Percentiles rank a stretch among this genome's conserved stretches.
Conservation (phyloP, 1,140 invertebrate species). For the Leptonema lineaticorne region DNA sequence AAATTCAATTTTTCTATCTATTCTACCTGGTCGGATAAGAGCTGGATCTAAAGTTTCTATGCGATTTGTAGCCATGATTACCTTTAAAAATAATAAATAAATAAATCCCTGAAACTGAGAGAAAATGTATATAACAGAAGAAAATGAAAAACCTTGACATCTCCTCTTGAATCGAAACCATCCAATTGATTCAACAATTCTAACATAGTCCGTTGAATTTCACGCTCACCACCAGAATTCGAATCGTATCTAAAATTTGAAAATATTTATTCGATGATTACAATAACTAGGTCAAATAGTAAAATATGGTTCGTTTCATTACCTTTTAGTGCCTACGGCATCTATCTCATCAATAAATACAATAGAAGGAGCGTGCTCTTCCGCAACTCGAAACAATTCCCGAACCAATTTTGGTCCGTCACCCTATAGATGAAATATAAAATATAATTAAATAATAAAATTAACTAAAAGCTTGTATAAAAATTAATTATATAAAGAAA, state of each 20-base stretch:
- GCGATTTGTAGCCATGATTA: conserved; percentile 99
- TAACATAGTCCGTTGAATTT: conserved; percentile 99
- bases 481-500: no score
- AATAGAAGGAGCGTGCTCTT: conserved; percentile 99
- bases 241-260: conserved; percentile 80
- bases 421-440: conserved; percentile 61
- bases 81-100: conserved; percentile 59
- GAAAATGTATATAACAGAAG: not conserved
- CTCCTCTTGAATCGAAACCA: conserved; percentile 95
- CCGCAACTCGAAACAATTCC: conserved; percentile 96
- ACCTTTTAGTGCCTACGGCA: conserved; percentile 97
- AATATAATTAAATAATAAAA: no score
- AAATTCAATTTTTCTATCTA: conserved; percentile 99
- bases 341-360: conserved; percentile 99
- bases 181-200: conserved; percentile 98
- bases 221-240: conserved; percentile 98
- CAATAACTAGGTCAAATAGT: not conserved
- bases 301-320: conserved; percentile 21
- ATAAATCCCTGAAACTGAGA: no score
- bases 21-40: conserved; percentile 96
- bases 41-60: conserved; percentile 99
- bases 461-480: no score
- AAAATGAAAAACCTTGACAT: conserved; percentile 76
- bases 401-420: conserved; percentile 98
- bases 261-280: not conserved